Percentiles rank a stretch among this genome's conserved stretches.
Conservation (phyloP, 1,140 invertebrate species). For the Leptoteleia sp. region DNA sequence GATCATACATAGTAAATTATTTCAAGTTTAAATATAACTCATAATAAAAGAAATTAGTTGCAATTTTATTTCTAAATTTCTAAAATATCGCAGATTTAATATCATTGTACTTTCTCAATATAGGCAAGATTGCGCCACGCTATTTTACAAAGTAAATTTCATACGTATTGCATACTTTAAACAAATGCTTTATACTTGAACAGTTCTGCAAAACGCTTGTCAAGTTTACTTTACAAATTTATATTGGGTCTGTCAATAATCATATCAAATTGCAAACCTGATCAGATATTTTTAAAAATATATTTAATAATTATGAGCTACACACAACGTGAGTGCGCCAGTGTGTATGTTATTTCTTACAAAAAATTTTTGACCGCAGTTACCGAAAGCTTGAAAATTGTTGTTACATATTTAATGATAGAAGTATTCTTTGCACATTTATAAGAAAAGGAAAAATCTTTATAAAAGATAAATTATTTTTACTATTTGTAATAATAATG, state of each 20-base stretch:
- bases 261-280: constrained; percentile 52
- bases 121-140: constrained; percentile 57
- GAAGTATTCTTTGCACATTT: background rate
- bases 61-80: constrained; percentile 27
- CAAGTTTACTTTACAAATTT: constrained; percentile 32
- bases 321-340: constrained; percentile 39
- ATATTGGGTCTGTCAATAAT: constrained; percentile 32
- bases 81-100: constrained; percentile 61
- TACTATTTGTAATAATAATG: constrained; percentile 17
- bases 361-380: constrained; percentile 3
- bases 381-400: background rate
- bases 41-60: constrained; percentile 29
- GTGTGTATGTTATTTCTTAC: constrained; percentile 18
- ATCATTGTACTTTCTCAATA: constrained; percentile 64
- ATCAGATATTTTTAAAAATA: constrained; percentile 55
- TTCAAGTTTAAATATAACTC: constrained; percentile 1
- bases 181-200: constrained; percentile 18
- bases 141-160: constrained; percentile 52
- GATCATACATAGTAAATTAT: constrained; percentile 22
- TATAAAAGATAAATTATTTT: background rate
- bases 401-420: background rate
- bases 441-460: no score
- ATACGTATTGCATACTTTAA: constrained; percentile 39
- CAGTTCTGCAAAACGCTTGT: constrained; percentile 19
- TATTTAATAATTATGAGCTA: constrained; percentile 49